These are phyloP conservation scores for Cephalotes varians DNA, from an alignment of 2,888 invertebrate genomes.

Conservation along the genomic window DNA sequence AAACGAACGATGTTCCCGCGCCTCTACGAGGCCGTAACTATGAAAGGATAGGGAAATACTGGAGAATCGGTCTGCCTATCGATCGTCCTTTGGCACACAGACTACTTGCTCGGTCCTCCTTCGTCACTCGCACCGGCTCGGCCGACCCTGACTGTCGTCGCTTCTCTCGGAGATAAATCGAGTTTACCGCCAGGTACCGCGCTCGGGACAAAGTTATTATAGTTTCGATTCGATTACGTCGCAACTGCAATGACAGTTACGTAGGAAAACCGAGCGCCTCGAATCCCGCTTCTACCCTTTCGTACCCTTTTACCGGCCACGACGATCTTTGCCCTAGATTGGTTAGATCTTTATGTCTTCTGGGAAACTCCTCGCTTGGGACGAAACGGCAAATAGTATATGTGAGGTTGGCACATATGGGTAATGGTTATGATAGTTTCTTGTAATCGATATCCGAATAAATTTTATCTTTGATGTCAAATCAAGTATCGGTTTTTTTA, in stretches of 20 bases:
- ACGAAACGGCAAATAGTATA: neutral
- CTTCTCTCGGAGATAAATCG: slow-evolving; percentile 63
- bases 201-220: slow-evolving; percentile 68
- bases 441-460: neutral
- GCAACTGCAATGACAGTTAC: slow-evolving; percentile 60
- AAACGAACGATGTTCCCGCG: slow-evolving; percentile 15
- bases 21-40: slow-evolving; percentile 33
- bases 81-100: slow-evolving; percentile 37
- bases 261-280: slow-evolving; percentile 55
- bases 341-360: slow-evolving; percentile 1
- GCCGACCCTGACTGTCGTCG: slow-evolving; percentile 57
- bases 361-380: neutral
- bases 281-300: slow-evolving; percentile 42
- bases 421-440: neutral
- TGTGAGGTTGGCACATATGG: neutral
- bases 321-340: slow-evolving; percentile 42
- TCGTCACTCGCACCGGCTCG: slow-evolving; percentile 47
- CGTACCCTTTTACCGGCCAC: slow-evolving; percentile 3
- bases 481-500: neutral
- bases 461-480: neutral
- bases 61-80: slow-evolving; percentile 53
- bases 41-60: slow-evolving; percentile 58
- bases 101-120: slow-evolving; percentile 43
- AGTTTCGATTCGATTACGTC: slow-evolving; percentile 70
- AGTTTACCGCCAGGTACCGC: slow-evolving; percentile 64